phyloP scores from a whole-genome alignment of 2,888 invertebrate species.

The Herminia tarsipennalis region DNA sequence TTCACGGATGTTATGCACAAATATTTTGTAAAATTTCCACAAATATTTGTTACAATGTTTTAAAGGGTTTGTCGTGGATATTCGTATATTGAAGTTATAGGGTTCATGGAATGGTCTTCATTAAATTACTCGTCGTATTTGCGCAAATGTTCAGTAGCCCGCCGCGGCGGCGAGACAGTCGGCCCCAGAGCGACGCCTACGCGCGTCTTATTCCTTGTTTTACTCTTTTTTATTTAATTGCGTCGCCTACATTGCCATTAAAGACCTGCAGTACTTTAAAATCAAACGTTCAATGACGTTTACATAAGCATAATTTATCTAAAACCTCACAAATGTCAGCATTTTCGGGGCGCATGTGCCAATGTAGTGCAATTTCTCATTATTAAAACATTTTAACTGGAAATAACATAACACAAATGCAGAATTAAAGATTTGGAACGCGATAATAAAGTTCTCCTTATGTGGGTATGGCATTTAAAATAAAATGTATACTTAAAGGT shows the following conservation, averaged over 20 bases:
- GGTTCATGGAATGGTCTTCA: slow-evolving; percentile 18
- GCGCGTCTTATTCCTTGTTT: slow-evolving; percentile 57
- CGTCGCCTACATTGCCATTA: slow-evolving; percentile 64
- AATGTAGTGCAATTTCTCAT: slow-evolving; percentile 18
- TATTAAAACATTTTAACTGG: slow-evolving; percentile 20
- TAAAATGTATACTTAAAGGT: slow-evolving; percentile 43
- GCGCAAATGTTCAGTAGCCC: slow-evolving; percentile 21
- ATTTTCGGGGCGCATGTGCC: slow-evolving; percentile 18
- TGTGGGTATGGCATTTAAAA: slow-evolving; percentile 38
- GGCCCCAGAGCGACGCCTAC: slow-evolving; percentile 57
- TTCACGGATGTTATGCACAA: slow-evolving; percentile 15
- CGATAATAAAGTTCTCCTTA: slow-evolving; percentile 42
- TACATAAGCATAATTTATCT: slow-evolving; percentile 10
- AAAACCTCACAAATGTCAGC: slow-evolving; percentile 18
- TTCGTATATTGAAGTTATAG: background rate
- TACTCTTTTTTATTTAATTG: slow-evolving; percentile 74
- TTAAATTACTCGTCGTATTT: slow-evolving; percentile 19
- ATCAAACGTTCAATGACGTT: slow-evolving; percentile 10
- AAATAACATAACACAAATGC: slow-evolving; percentile 27
- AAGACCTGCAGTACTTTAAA: slow-evolving; percentile 21
- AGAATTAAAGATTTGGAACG: slow-evolving; percentile 46
- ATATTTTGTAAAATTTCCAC: no score
- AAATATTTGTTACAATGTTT: slow-evolving; percentile 3
- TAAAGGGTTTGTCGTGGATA: background rate
- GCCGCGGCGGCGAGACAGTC: slow-evolving; percentile 30